A percentile compares a stretch with the other conserved stretches of the same genome.
Conservation (phyloP, 2,888 invertebrate genomes). For the Apocheima hispidaria region DNA sequence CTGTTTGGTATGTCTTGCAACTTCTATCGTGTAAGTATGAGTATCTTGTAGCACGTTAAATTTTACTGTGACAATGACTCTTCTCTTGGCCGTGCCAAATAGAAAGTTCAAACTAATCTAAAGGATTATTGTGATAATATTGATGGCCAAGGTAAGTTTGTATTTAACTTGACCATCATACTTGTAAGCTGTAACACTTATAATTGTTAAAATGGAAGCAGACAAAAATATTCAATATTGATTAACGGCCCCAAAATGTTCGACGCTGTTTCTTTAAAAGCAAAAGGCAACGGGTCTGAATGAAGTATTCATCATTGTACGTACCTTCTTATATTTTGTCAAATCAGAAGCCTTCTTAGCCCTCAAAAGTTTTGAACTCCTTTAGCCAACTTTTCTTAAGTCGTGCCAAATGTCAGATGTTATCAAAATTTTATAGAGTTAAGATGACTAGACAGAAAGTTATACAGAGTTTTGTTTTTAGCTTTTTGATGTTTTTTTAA, state of each 20-base stretch:
- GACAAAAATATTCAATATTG: not conserved
- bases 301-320: slow-evolving; percentile 4
- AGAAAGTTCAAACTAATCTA: not conserved
- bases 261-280: not conserved
- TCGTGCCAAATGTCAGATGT: slow-evolving; percentile 30
- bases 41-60: not conserved
- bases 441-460: slow-evolving; percentile 17
- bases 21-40: not conserved
- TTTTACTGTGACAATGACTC: not conserved
- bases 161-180: too few relatives aligned
- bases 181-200: not conserved
- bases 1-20: not conserved
- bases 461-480: too few relatives aligned
- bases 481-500: too few relatives aligned
- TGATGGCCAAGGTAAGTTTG: slow-evolving; percentile 7
- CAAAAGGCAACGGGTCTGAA: not conserved
- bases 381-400: slow-evolving; percentile 48
- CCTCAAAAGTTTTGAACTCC: slow-evolving; percentile 16
- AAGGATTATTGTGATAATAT: slow-evolving; percentile 41
- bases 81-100: not conserved
- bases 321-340: slow-evolving; percentile 11
- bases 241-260: not conserved
- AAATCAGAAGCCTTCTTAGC: not conserved
- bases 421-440: slow-evolving; percentile 12
- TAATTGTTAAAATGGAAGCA: not conserved